phyloP scores from a whole-genome alignment of 2,888 invertebrate species.

The Zonitis immaculata region DNA sequence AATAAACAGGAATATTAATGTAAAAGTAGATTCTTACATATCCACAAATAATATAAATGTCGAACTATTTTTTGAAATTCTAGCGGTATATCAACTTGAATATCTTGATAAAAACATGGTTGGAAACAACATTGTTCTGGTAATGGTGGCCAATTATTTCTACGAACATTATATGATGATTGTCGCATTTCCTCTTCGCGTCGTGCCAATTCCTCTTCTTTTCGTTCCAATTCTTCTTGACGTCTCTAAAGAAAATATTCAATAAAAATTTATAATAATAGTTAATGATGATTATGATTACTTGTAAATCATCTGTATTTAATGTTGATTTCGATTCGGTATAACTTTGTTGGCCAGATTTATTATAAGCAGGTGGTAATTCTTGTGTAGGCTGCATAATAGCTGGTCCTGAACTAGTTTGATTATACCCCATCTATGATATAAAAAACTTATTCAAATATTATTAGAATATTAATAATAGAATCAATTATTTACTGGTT shows the following conservation, averaged over 20 bases:
- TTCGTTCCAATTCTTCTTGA: constrained; percentile 86
- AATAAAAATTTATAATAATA: too few species aligned
- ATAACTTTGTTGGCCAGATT: constrained; percentile 58
- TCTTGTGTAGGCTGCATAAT: constrained; percentile 77
- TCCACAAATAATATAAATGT: constrained; percentile 93
- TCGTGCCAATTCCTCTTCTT: constrained; percentile 82
- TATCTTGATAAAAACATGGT: constrained; percentile 99
- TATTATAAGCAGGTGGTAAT: constrained; percentile 62
- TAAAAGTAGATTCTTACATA: constrained; percentile 85
- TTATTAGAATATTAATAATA: too few species aligned
- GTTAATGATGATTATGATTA: too few species aligned
- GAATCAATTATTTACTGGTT: too few species aligned
- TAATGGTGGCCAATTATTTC: constrained; percentile 98
- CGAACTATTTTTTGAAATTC: constrained; percentile 97
- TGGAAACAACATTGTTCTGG: constrained; percentile 90
- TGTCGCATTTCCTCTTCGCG: constrained; percentile 81
- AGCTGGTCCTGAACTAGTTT: constrained; percentile 62
- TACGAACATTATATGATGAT: constrained; percentile 59
- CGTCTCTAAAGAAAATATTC: too few species aligned
- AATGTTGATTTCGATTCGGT: constrained; percentile 49
- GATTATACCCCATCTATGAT: constrained; percentile 35
- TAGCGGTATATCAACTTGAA: constrained; percentile 95
- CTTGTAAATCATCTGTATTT: constrained; percentile 73
- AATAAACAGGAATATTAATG: too few species aligned
- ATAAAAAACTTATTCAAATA: too few species aligned